phyloP scores from a whole-genome alignment of 1,140 invertebrate species.

The Megalonaias nervosa region DNA sequence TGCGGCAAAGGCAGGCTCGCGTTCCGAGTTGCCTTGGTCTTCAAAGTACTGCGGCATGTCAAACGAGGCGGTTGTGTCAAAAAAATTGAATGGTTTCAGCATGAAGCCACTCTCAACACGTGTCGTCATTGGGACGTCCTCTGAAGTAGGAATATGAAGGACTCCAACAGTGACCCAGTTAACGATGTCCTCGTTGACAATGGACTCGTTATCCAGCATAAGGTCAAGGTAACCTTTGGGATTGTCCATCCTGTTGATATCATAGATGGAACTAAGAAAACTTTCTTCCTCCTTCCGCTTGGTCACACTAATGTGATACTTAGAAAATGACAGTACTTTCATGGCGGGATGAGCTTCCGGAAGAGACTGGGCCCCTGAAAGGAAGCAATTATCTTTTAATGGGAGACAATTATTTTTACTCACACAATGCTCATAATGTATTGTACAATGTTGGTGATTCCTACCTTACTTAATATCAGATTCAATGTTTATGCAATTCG shows the following conservation, averaged over 20 bases:
- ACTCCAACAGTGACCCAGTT: constrained; percentile 11
- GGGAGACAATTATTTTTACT: too few relatives aligned
- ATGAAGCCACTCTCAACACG: background rate
- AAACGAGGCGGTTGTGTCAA: constrained; percentile 4
- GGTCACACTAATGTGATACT: constrained; percentile 10
- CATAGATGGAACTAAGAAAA: background rate
- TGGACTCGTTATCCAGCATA: background rate
- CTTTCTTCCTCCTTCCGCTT: constrained; percentile 6
- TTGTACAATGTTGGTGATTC: too few relatives aligned
- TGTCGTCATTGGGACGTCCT: constrained; percentile 16
- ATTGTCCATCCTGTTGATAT: constrained; percentile 3
- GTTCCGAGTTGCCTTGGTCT: background rate
- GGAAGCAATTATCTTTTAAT: too few relatives aligned
- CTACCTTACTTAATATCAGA: too few relatives aligned
- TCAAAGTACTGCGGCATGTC: constrained; percentile 18
- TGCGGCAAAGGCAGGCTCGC: background rate
- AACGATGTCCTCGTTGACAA: constrained; percentile 3
- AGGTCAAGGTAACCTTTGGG: background rate
- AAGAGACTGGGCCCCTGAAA: too few relatives aligned
- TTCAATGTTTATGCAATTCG: too few relatives aligned
- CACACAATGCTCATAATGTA: too few relatives aligned
- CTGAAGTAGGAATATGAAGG: constrained; percentile 10
- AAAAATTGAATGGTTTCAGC: constrained; percentile 17
- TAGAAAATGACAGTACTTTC: constrained; percentile 2
- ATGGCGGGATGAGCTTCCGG: constrained; percentile 10